Base-by-base conservation (phyloP, 1,140 invertebrate genomes). In the Belonocnema kinseyi region DNA sequence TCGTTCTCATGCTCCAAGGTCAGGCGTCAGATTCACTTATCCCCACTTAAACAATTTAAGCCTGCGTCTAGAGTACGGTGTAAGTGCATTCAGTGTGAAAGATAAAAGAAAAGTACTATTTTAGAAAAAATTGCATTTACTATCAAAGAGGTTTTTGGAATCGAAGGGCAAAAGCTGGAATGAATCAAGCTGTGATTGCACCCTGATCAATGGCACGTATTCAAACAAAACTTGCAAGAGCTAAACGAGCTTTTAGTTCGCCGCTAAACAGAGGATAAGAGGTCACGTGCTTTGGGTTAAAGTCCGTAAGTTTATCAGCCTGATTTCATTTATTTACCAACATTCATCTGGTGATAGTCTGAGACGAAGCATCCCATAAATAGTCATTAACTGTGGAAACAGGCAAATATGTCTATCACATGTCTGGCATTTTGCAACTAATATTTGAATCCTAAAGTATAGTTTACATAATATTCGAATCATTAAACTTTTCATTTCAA, bases 261-360 rank as follows among this genome's bases (percentile, higher is more conserved):
- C n/a, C 17, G n/a, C 53, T 46, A 54, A 54, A 10, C 6, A 17
- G 16, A 72, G 19, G 14, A 54, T 19, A 54, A 74, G 19, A 61
- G 52, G 71, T 54, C 76, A 77, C 76, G 76, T 77, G 70, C 76
- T 58, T 19, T 21, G 40, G 76, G 71, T 71, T 71, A 72, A 77
- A 77, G 76, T 77, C 76, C 76, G 33, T 26, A 19, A 53, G 66
- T 61, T 40, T 77, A 51, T 77, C 51, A 16, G 26, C 46, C 72
- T 73, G 40, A 33, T 56, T 72, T 46, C 56, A 77, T 74, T 77
- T 73, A 77, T 77, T 77, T 73, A 77, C 76, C 19, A 66, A 66
- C 56, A 77, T 50, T 74, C 72, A 58, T 61, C 51, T 73, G 51
- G 19, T 46, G 61, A 53, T 72, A 16, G 10, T 6, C 14, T 56